phyloP scores from a whole-genome alignment of 2,797 vertebrate genomes.

The Petrocephalus sullivani region DNA sequence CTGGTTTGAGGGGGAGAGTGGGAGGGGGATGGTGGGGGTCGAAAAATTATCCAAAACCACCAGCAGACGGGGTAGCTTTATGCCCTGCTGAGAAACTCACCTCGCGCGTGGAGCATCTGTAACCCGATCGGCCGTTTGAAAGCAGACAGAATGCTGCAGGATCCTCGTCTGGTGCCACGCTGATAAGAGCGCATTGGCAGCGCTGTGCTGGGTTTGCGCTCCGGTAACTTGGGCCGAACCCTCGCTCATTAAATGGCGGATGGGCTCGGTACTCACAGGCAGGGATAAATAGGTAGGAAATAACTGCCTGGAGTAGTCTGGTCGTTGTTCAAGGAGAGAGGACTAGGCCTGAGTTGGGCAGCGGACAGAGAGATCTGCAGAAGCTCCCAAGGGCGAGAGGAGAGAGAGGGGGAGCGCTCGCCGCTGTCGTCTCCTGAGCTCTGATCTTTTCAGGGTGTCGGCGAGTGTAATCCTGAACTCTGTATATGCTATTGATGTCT shows the following conservation, averaged over 20 bases:
- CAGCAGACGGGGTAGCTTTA: not conserved
- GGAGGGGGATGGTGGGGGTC: not conserved
- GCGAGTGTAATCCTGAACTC: not conserved
- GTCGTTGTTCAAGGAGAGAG: not conserved
- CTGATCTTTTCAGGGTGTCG: not conserved
- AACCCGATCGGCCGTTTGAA: not conserved
- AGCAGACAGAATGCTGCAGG: not conserved
- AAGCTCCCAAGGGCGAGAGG: not conserved
- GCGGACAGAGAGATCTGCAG: not conserved
- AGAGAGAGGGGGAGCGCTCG: too few species aligned
- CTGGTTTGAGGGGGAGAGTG: not conserved
- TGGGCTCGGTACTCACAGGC: not conserved
- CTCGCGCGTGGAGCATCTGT: not conserved
- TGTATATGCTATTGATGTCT: not conserved
- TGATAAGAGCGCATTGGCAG: not conserved
- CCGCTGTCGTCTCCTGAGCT: not conserved
- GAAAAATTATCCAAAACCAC: not conserved
- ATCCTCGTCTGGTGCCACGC: not conserved
- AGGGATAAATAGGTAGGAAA: not conserved
- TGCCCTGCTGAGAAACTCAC: not conserved
- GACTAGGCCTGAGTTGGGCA: not conserved
- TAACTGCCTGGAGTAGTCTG: not conserved
- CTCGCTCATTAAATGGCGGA: not conserved
- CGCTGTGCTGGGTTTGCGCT: not conserved
- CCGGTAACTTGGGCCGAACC: not conserved